Evolutionary conservation across 2,888 invertebrate species (phyloP).

Genomic region (Cantharis rufa): DNA sequence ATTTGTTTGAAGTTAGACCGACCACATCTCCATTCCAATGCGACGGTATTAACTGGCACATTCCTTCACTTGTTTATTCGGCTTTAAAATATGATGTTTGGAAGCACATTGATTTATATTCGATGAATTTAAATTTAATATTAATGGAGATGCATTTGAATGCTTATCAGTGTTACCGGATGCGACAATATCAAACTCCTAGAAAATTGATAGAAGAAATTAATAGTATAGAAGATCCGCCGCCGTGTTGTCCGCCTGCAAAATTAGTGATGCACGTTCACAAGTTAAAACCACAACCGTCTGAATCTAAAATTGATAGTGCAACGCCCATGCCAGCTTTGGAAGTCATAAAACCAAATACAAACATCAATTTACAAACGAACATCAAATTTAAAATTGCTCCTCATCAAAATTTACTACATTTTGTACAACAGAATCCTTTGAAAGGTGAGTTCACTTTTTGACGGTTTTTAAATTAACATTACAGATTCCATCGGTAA

Average conservation of each 20-base stretch:
- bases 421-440: conserved; percentile 61
- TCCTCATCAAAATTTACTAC: conserved; percentile 57
- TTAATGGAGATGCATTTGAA: conserved; percentile 71
- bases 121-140: conserved; percentile 67
- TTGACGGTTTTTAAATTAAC: neutral
- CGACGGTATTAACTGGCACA: conserved; percentile 71
- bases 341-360: conserved; percentile 5
- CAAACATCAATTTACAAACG: conserved; percentile 15
- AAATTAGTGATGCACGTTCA: conserved; percentile 45
- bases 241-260: conserved; percentile 67
- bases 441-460: conserved; percentile 56
- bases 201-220: conserved; percentile 66
- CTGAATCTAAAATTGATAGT: conserved; percentile 19
- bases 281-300: conserved; percentile 33
- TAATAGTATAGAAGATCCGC: conserved; percentile 57
- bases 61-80: conserved; percentile 73
- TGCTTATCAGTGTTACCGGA: conserved; percentile 85
- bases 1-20: conserved; percentile 95
- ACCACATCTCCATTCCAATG: conserved; percentile 92
- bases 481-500: too few species aligned
- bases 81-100: conserved; percentile 75
- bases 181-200: conserved; percentile 74
- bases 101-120: conserved; percentile 68
- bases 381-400: conserved; percentile 48
- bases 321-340: neutral